These are phyloP conservation scores for Cryptotermes secundus DNA, from an alignment of 1,140 invertebrate genomes.

Conservation along the genomic window DNA sequence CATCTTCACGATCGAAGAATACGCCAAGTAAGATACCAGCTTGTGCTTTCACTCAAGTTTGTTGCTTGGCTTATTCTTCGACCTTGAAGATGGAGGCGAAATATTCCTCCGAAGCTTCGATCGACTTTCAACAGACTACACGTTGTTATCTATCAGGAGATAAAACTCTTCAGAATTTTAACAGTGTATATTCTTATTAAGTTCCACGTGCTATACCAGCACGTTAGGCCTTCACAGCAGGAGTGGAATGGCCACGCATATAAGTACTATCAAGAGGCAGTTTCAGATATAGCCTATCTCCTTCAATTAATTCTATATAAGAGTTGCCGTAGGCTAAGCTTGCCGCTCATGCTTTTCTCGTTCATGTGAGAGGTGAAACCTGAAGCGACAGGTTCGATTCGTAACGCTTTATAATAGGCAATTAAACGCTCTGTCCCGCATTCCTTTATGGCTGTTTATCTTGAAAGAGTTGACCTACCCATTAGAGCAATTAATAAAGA, in stretches of 20 bases:
- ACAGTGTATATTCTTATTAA: too few relatives aligned
- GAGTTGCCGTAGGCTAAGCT: background rate
- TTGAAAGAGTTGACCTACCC: background rate
- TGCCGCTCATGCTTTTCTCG: background rate
- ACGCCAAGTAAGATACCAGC: too few relatives aligned
- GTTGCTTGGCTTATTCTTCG: too few relatives aligned
- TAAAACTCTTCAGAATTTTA: too few relatives aligned
- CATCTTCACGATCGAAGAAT: too few relatives aligned
- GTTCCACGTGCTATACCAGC: background rate
- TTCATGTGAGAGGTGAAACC: background rate
- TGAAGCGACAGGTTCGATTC: constrained; percentile 7
- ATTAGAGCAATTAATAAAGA: background rate
- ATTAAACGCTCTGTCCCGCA: background rate
- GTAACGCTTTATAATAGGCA: background rate
- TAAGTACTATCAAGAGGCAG: background rate
- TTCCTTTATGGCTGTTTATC: background rate
- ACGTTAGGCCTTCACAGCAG: background rate
- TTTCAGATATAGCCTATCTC: background rate
- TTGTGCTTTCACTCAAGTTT: too few relatives aligned
- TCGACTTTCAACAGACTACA: too few relatives aligned
- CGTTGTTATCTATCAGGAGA: too few relatives aligned
- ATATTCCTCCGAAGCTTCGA: too few relatives aligned
- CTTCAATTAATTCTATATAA: background rate
- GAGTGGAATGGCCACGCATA: background rate
- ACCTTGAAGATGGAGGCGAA: too few relatives aligned